phyloP scores from a whole-genome alignment of 2,888 invertebrate species.

The Adela reaumurella region DNA sequence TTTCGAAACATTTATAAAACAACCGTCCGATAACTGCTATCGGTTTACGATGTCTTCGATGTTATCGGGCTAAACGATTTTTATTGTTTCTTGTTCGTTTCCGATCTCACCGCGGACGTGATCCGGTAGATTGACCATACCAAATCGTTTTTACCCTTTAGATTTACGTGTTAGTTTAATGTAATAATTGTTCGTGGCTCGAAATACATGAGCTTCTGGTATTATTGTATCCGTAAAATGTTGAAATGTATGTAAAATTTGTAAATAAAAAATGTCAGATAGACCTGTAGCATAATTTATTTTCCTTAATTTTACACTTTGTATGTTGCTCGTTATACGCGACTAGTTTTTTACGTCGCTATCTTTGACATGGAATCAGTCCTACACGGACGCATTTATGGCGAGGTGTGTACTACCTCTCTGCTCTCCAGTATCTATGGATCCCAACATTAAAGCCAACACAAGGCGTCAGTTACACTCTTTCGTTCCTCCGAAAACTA shows the following conservation, averaged over 20 bases:
- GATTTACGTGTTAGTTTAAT: slow-evolving; percentile 51
- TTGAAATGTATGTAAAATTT: slow-evolving; percentile 55
- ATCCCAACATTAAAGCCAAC: too few relatives aligned
- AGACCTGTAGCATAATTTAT: not conserved
- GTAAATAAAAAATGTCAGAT: slow-evolving; percentile 39
- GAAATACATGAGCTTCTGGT: slow-evolving; percentile 56
- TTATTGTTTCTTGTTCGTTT: slow-evolving; percentile 48
- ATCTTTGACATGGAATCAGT: too few relatives aligned
- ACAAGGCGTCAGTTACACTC: too few relatives aligned
- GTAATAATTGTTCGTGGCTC: slow-evolving; percentile 54
- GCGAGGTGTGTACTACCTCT: too few relatives aligned
- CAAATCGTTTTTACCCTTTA: slow-evolving; percentile 50
- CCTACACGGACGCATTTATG: too few relatives aligned
- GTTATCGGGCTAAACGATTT: slow-evolving; percentile 27
- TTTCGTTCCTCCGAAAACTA: too few relatives aligned
- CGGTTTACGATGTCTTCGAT: slow-evolving; percentile 26
- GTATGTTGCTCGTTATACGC: too few relatives aligned
- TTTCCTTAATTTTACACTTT: too few relatives aligned
- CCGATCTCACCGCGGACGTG: slow-evolving; percentile 29
- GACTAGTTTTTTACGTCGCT: too few relatives aligned
- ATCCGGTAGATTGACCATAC: slow-evolving; percentile 37
- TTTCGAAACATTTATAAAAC: slow-evolving; percentile 28
- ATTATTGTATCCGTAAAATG: slow-evolving; percentile 37
- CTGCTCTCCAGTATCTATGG: too few relatives aligned
- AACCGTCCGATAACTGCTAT: slow-evolving; percentile 19